Evolutionary conservation across 2,113 vertebrate species (phyloP).

Genomic region (Microtus richardsoni): DNA sequence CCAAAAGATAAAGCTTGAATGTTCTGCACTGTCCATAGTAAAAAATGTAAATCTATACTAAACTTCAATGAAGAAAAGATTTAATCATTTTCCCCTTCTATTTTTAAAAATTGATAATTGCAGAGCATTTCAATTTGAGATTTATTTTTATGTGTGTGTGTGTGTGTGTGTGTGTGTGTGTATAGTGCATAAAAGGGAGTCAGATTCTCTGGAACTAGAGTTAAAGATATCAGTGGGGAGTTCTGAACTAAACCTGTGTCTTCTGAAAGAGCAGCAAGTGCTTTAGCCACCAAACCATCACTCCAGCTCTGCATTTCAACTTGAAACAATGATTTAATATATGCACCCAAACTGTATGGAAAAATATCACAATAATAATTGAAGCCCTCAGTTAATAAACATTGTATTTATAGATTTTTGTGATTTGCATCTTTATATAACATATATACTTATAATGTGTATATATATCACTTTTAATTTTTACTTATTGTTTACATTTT

Average conservation of each 20-base stretch:
- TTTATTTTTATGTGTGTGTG: background rate
- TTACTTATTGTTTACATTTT: background rate
- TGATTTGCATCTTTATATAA: background rate
- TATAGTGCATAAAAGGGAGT: background rate
- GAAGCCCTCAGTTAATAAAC: background rate
- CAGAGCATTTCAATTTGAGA: background rate
- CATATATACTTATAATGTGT: background rate
- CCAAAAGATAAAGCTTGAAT: background rate
- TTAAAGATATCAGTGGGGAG: background rate
- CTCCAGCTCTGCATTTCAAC: background rate
- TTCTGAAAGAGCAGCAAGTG: background rate
- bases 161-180: background rate
- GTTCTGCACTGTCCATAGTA: background rate
- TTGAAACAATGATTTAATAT: slow-evolving; percentile 11
- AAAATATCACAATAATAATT: background rate
- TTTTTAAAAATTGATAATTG: background rate
- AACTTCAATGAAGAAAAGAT: background rate
- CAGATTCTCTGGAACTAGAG: background rate
- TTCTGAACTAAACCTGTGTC: background rate
- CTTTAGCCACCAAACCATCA: background rate
- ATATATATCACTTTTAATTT: slow-evolving; percentile 5
- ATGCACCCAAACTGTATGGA: background rate
- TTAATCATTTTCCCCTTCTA: background rate
- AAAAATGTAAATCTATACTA: background rate
- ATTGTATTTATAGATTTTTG: background rate